Conservation (phyloP, 2,888 invertebrate species). For the Agrilus mali region DNA sequence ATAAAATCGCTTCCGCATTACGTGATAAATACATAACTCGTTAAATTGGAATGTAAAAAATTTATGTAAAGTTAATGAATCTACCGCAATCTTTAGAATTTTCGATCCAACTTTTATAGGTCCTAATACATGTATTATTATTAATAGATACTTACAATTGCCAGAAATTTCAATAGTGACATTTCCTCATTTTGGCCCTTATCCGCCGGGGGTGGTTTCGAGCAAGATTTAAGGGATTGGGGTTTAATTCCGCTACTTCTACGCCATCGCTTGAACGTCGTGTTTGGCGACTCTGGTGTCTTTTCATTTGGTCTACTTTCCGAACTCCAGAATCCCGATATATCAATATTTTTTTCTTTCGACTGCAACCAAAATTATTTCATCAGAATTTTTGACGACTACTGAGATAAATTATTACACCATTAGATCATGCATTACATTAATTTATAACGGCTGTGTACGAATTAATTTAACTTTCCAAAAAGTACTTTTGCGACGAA, state of each 20-base stretch:
- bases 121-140: neutral
- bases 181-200: slow-evolving; percentile 31
- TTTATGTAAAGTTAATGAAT: too few species aligned
- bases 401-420: too few species aligned
- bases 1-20: too few species aligned
- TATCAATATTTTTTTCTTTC: slow-evolving; percentile 31
- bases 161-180: slow-evolving; percentile 57
- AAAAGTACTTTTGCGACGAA: too few species aligned
- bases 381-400: too few species aligned
- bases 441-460: too few species aligned
- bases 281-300: slow-evolving; percentile 24
- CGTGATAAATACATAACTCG: too few species aligned
- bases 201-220: slow-evolving; percentile 9
- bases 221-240: slow-evolving; percentile 17
- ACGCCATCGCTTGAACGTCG: slow-evolving; percentile 31
- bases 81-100: too few species aligned
- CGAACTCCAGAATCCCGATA: slow-evolving; percentile 29
- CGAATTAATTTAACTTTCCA: too few species aligned
- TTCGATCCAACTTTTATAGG: neutral
- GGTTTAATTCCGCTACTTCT: slow-evolving; percentile 20
- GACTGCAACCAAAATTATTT: slow-evolving; percentile 24
- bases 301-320: slow-evolving; percentile 19
- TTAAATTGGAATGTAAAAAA: too few species aligned
- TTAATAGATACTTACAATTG: slow-evolving; percentile 70
- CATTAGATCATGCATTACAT: too few species aligned